Evolutionary conservation across 2,113 vertebrate species (phyloP).

Genomic region (Neolamprologus sp.): DNA sequence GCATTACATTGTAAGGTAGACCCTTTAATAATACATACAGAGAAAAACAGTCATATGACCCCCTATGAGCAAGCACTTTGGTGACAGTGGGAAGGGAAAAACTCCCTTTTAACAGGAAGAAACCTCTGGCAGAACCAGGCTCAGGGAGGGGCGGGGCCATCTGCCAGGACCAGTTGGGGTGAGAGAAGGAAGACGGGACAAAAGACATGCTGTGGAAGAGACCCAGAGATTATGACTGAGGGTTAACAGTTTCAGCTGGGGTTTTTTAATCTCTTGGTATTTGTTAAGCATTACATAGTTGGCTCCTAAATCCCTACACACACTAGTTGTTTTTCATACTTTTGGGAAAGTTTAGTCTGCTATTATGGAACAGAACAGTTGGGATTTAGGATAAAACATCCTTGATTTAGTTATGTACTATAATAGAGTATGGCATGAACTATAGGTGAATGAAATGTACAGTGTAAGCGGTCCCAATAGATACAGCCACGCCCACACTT

Average conservation of each 20-base stretch:
- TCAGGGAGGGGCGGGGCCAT: background rate
- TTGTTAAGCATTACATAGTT: background rate
- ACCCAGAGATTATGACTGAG: background rate
- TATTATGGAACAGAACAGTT: background rate
- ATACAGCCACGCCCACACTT: background rate
- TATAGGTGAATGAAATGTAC: background rate
- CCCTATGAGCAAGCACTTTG: background rate
- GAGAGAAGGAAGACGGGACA: background rate
- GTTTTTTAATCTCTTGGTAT: fast-evolving
- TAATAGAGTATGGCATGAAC: background rate
- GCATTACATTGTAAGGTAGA: fast-evolving
- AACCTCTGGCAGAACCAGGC: background rate
- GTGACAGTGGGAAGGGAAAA: background rate
- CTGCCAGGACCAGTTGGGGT: background rate
- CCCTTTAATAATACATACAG: background rate
- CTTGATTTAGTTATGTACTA: background rate
- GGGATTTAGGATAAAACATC: background rate
- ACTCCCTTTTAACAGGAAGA: background rate
- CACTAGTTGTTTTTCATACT: background rate
- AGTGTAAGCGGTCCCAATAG: background rate
- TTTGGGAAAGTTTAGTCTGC: background rate
- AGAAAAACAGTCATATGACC: background rate
- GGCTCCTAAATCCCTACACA: background rate
- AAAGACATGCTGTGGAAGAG: background rate
- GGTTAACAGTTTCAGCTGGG: background rate